phyloP scores from a whole-genome alignment of 92 coral and sea anemone species.

The Muricea muricata region DNA sequence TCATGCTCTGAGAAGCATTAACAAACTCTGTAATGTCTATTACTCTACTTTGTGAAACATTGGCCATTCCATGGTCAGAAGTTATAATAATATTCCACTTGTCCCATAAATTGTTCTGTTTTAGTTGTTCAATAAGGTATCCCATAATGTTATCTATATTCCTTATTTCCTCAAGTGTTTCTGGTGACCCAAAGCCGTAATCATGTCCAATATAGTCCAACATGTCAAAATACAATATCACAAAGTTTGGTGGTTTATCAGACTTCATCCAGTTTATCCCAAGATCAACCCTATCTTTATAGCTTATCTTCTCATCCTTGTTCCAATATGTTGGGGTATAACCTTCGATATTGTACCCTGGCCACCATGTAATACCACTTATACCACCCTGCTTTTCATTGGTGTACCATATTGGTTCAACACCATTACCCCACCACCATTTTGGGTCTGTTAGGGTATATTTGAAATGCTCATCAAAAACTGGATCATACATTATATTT shows the following conservation, averaged over 20 bases:
- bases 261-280: conserved; percentile 70
- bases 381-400: conserved; percentile 82
- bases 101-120: conserved; percentile 50
- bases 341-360: conserved; percentile 78
- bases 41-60: conserved; percentile 64
- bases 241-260: conserved; percentile 82
- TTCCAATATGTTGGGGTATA: conserved; percentile 64
- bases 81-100: conserved; percentile 75
- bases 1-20: conserved; percentile 66
- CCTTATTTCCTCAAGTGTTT: conserved; percentile 55
- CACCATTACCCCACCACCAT: conserved; percentile 86
- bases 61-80: conserved; percentile 87
- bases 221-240: conserved; percentile 82
- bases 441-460: conserved; percentile 69
- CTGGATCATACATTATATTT: conserved; percentile 86
- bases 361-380: conserved; percentile 88
- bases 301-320: conserved; percentile 65
- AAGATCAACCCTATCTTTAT: conserved; percentile 67
- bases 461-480: conserved; percentile 61
- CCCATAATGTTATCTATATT: conserved; percentile 73
- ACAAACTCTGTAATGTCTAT: conserved; percentile 67
- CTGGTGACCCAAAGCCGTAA: conserved; percentile 59
- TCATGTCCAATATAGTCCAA: conserved; percentile 80
- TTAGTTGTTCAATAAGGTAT: conserved; percentile 60
- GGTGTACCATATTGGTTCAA: conserved; percentile 89